Evolutionary conservation across 2,113 vertebrate genomes (phyloP).

Genomic region (Corydoras sp.): DNA sequence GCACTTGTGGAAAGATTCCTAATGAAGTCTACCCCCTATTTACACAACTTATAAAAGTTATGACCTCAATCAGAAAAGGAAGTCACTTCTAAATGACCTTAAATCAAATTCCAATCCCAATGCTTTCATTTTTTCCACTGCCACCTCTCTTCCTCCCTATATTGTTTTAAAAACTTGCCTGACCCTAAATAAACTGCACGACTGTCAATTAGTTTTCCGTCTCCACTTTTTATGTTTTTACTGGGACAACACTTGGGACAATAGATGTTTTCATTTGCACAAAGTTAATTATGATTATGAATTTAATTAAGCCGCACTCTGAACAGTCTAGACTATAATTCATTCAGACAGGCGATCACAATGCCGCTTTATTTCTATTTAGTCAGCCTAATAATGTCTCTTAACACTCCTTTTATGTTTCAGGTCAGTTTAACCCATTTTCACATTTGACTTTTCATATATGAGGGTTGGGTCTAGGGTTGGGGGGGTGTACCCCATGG

Average conservation of each 20-base stretch:
- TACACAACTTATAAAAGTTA: constrained; percentile 7
- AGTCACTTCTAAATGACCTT: constrained; percentile 24
- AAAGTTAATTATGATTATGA: too few relatives aligned
- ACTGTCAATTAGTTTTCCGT: neutral
- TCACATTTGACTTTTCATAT: too few relatives aligned
- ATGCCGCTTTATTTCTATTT: neutral
- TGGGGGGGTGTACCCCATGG: too few relatives aligned
- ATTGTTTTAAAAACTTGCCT: neutral
- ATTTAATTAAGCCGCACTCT: neutral
- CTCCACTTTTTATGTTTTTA: neutral
- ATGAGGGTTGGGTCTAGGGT: too few relatives aligned
- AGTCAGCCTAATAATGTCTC: neutral
- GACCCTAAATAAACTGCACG: neutral
- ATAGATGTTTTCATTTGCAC: too few relatives aligned
- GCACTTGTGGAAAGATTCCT: neutral
- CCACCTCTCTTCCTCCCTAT: neutral
- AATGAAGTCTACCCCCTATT: neutral
- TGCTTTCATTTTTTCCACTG: constrained; percentile 19
- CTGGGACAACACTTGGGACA: neutral
- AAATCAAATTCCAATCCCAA: constrained; percentile 28
- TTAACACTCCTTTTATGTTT: neutral
- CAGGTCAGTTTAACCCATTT: too few relatives aligned
- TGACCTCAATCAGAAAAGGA: constrained; percentile 21
- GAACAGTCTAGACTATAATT: neutral
- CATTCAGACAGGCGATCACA: neutral